A percentile compares a stretch with the other conserved stretches of the same genome.
These are phyloP conservation scores for Neotoxoptera formosana DNA, from an alignment of 1,140 invertebrate species.

Conservation along the genomic window DNA sequence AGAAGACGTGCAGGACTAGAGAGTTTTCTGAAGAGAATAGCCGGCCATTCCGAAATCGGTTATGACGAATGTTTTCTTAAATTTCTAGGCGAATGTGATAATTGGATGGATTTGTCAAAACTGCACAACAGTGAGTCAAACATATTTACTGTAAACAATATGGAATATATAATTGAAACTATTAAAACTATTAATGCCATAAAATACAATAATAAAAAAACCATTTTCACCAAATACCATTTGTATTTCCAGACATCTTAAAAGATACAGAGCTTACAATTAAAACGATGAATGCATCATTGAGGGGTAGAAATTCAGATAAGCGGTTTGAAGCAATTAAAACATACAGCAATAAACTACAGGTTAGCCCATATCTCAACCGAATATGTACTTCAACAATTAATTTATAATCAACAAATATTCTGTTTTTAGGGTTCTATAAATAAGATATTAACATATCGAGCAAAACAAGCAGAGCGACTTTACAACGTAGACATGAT, in stretches of 20 bases:
- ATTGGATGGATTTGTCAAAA: not conserved
- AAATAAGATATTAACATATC: slow-evolving; percentile 43
- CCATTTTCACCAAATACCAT: not conserved
- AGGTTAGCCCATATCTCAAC: not conserved
- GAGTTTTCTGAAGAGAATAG: slow-evolving; percentile 63
- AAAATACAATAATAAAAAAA: not conserved
- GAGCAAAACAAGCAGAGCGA: slow-evolving; percentile 27
- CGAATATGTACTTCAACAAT: not conserved
- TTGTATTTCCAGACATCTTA: slow-evolving; percentile 10
- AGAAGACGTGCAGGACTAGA: slow-evolving; percentile 80
- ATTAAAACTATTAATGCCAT: not conserved
- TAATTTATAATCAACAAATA: not conserved
- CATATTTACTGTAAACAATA: not conserved
- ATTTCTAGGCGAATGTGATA: slow-evolving; percentile 50
- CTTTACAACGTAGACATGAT: slow-evolving; percentile 81
- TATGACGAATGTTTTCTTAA: slow-evolving; percentile 53
- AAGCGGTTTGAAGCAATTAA: slow-evolving; percentile 47
- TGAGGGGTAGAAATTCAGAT: slow-evolving; percentile 37
- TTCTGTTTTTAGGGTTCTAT: slow-evolving; percentile 41
- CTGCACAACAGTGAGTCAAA: slow-evolving; percentile 5
- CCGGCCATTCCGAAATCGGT: slow-evolving; percentile 40
- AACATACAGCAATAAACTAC: slow-evolving; percentile 55
- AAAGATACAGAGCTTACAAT: slow-evolving; percentile 50
- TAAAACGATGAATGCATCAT: slow-evolving; percentile 40
- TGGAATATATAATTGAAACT: not conserved